These are phyloP conservation scores for Enteromius trimaculatus DNA, from an alignment of 2,797 vertebrate species.

Conservation along the genomic window DNA sequence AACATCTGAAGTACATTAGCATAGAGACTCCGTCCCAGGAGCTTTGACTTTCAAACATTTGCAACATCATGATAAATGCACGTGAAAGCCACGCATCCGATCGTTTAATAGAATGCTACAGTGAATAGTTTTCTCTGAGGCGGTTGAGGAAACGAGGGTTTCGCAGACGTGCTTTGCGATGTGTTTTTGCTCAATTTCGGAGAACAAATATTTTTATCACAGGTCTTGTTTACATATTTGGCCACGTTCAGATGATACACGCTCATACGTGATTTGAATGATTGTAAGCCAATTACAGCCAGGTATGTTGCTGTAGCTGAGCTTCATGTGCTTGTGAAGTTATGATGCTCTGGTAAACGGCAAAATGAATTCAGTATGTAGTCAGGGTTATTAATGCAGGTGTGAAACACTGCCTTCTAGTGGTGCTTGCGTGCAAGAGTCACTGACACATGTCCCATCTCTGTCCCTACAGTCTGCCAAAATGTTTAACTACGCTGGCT, in stretches of 20 bases:
- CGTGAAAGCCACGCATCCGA: neutral
- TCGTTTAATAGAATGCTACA: neutral
- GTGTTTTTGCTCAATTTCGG: neutral
- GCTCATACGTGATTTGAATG: neutral
- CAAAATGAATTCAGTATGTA: neutral
- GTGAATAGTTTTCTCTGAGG: neutral
- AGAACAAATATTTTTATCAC: neutral
- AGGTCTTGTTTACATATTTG: neutral
- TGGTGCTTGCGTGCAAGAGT: slow-evolving; percentile 10
- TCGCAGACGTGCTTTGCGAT: neutral
- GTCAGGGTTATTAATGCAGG: neutral
- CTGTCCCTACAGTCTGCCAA: slow-evolving; percentile 84
- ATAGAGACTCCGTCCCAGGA: neutral
- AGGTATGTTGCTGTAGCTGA: neutral
- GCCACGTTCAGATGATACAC: neutral
- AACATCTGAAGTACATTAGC: slow-evolving; percentile 11
- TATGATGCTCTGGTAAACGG: neutral
- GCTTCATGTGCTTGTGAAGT: neutral
- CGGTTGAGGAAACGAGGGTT: neutral
- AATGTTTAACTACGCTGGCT: slow-evolving; percentile 97
- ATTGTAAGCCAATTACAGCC: neutral
- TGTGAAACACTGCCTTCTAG: neutral
- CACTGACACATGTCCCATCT: neutral
- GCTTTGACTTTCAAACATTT: neutral
- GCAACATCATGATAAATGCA: neutral